Evolutionary conservation across 2,113 vertebrate species (phyloP), one percentile per base, ranked within the genome.

Genomic region (Silurus asotus): DNA sequence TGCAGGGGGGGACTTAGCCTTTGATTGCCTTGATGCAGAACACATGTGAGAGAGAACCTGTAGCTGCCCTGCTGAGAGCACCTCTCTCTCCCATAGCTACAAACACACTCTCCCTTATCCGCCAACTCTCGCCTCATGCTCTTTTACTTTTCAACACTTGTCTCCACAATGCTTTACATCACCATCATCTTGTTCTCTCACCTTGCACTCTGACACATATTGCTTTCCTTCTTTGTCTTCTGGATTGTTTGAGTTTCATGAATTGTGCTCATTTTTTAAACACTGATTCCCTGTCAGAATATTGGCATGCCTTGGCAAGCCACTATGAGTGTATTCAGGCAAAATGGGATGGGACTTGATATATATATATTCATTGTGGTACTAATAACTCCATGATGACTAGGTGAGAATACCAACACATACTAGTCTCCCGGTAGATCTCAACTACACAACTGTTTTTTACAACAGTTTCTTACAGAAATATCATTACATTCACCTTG

Each of bases 21-120:
- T 90, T 90, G 89, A 90, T 89, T 89, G 88, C 88, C 86, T 89
- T 90, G 88, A 90, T 90, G 89, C 72, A 51, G 89, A 90, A 90
- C 89, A 90, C 86, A 90, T 90, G 89, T 89, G 89, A 69, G 81
- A 88, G 77, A 90, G 78, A 84, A 90, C 89, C 88, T 87, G 76
- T 62, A 87, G 88, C 86, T 72, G 81, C 86, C 89, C 84, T 87
- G 89, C 89, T 89, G 89, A 85, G 89, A 87, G 79, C 58, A 85
- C 78, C 87, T 87, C 85, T 88, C 83, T 74, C 79, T 82, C 55
- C 69, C 80, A 48, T 58, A 74, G 69, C 79, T 67, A 82, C 69
- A 65, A 82, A 76, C n/a, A 51, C 56, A 72, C 53, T 84, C 78
- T 74, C 51, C 48, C 49, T 53, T 88, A 65, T 62, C 15, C 75